Percentiles rank a stretch among this genome's conserved stretches.
Evolutionary conservation across 2,888 invertebrate species (phyloP).

Genomic region (Polymixis lichenea): DNA sequence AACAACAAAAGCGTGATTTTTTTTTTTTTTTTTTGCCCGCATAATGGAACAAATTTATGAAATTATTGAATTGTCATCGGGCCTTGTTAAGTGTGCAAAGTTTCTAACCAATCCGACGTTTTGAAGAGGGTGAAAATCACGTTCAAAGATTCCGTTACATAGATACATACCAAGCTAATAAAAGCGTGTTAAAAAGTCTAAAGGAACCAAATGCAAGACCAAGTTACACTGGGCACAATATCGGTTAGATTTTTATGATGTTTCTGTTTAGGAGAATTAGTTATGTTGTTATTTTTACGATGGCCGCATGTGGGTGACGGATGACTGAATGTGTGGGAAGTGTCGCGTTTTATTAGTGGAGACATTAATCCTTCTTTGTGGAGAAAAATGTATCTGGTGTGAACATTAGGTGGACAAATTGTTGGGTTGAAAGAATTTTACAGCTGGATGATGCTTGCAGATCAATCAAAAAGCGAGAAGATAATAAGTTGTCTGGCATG

Average conservation of each 20-base stretch:
- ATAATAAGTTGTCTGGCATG: too few species aligned
- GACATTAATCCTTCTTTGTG: conserved; percentile 4
- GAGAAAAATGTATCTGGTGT: background rate
- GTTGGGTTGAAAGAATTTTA: background rate
- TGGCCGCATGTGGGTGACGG: conserved; percentile 34
- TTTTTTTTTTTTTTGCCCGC: too few species aligned
- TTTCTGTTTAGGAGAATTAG: conserved; percentile 22
- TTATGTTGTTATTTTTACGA: conserved; percentile 39
- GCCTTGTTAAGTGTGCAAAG: too few species aligned
- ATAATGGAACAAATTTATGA: too few species aligned
- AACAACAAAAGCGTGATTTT: too few species aligned
- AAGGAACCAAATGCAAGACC: background rate
- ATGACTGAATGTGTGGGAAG: conserved; percentile 43
- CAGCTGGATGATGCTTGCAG: too few species aligned
- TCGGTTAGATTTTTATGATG: conserved; percentile 10
- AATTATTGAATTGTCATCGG: too few species aligned
- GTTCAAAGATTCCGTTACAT: too few species aligned
- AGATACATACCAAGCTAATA: too few species aligned
- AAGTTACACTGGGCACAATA: background rate
- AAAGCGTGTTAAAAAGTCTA: background rate
- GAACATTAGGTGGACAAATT: background rate
- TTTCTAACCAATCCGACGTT: too few species aligned
- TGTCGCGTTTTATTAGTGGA: conserved; percentile 25
- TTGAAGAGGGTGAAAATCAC: too few species aligned
- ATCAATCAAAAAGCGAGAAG: background rate